Evolutionary conservation across 1,140 invertebrate genomes (phyloP), one percentile per base, ranked within the genome.

Genomic region (Palaemon carinicauda): DNA sequence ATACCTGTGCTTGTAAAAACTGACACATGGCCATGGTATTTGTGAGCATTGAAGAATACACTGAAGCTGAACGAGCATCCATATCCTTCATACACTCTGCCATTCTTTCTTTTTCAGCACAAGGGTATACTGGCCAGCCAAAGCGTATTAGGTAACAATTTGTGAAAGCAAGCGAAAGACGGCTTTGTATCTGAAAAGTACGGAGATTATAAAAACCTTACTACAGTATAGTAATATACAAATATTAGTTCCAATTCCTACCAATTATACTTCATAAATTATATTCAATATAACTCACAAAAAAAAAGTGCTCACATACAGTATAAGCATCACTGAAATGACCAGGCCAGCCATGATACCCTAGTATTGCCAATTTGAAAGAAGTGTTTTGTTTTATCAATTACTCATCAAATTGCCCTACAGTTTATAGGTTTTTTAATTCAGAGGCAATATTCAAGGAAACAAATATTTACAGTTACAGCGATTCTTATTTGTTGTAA

Each of bases 11-110:
- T 33, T 86, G 60, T 19, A 86, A 51, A 60, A 80, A 86, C 54
- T 80, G 83, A 54, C 83, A 86, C 83, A 86, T 86, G 24, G 56
- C 60, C 21, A 86, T 75, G 0, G 83, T 86, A 24, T 29, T 50
- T 50, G 83, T 71, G 56, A 86, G 77, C 75, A 86, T 69, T 7
- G 83, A 41, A 1, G 83, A 79, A 60, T 71, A 86, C 12, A 86
- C 50, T 10, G 83, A 73, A 50, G 77, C 83, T 21, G 83, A 60
- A 7, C 56, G 75, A 1, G 83, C n/a, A 27, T 86, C 83, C 60
- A 86, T 21, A 12, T 69, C 29, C n/a, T 17, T 19, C 83, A 86
- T 86, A 24, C 83, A 86, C 4, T 27, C n/a, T 9, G 19, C 10
- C 56, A 86, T 41, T 14, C 19, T 29, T 41, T 86, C 56, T 3